Evolutionary conservation across 2,888 invertebrate species (phyloP), one percentile per base, ranked within the genome.

Genomic region (Eristalis tenax): DNA sequence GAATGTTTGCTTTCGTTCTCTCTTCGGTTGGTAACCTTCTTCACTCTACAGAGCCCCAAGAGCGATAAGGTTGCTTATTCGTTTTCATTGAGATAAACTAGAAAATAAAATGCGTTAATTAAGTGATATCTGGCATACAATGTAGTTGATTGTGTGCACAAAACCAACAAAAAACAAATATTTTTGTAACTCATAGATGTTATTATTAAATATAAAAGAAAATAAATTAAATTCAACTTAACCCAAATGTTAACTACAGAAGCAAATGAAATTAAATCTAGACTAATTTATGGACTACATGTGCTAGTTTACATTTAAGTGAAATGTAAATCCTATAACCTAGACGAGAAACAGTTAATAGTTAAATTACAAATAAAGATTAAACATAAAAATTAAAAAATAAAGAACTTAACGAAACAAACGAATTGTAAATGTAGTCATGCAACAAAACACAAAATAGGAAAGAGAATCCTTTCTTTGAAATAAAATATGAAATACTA

Each of bases 21-120:
- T 23, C 10, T 66, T 68, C n/a, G n/a, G 40, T 69, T 71, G 61
- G 76, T 87, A 82, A 88, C 87, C 73, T 78, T 71, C 59, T 79
- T 82, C 83, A 78, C 88, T 88, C 74, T 82, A 38, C 18, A 69
- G 88, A 88, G 88, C 88, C 88, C 88, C 88, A 77, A 82, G 88
- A 88, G 88, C 43, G 79, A 80, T 63, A 73, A 79, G 82, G 87
- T 87, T 88, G 23, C 81, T 66, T 61, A 50, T 50, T 65, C n/a
- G 6, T 57, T 26, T 28, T 28, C 23, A 32, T 56, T 50, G n/a
- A 50, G 66, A 15, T 68, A 57, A 6, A 50, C 40, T 26, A 59
- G 28, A 40, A n/a, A 43, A 4, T 15, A 43, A 43, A 15, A 56
- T 69, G 6, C 50, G 40, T 57, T 38, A 50, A 56, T 69, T 77